Conservation (phyloP, 2,888 invertebrate genomes). For the Baronia brevicornis region DNA sequence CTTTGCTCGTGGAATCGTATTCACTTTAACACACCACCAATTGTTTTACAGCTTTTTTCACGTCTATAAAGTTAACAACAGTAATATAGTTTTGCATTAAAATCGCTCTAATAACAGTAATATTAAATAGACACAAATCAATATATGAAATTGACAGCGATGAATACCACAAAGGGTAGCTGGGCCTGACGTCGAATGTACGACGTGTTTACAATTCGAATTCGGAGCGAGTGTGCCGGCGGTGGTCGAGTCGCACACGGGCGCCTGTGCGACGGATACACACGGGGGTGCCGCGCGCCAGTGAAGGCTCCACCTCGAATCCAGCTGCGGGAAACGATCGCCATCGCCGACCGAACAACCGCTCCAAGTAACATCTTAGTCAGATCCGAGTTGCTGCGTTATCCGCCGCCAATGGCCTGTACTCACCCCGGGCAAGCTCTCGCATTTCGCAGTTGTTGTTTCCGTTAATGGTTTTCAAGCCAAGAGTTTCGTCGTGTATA, state of each 20-base stretch:
- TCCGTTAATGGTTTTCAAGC: slow-evolving; percentile 80
- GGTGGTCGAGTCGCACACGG: slow-evolving; percentile 60
- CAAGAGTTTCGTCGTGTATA: slow-evolving; percentile 64
- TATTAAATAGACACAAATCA: slow-evolving; percentile 35
- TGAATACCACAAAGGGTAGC: slow-evolving; percentile 10
- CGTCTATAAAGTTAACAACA: too few species aligned
- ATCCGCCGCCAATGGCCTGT: slow-evolving; percentile 68
- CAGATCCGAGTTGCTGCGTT: slow-evolving; percentile 78
- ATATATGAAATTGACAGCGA: slow-evolving; percentile 45
- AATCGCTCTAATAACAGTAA: slow-evolving; percentile 31
- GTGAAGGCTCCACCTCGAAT: slow-evolving; percentile 49
- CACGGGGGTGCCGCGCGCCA: slow-evolving; percentile 37
- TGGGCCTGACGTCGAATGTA: slow-evolving; percentile 19
- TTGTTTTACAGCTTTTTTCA: too few species aligned
- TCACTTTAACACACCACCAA: slow-evolving; percentile 41
- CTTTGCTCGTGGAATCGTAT: slow-evolving; percentile 56
- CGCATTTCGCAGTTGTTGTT: slow-evolving; percentile 88
- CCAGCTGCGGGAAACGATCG: slow-evolving; percentile 65
- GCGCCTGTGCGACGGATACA: slow-evolving; percentile 36
- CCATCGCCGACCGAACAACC: slow-evolving; percentile 79
- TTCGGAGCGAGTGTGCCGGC: slow-evolving; percentile 71
- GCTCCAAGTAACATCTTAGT: slow-evolving; percentile 86
- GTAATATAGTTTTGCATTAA: too few species aligned
- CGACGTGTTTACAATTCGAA: slow-evolving; percentile 54
- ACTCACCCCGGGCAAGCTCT: slow-evolving; percentile 77